Percentiles rank a stretch among this genome's conserved stretches.
phyloP scores from a whole-genome alignment of 2,797 vertebrate species.

The Vireo griseus region DNA sequence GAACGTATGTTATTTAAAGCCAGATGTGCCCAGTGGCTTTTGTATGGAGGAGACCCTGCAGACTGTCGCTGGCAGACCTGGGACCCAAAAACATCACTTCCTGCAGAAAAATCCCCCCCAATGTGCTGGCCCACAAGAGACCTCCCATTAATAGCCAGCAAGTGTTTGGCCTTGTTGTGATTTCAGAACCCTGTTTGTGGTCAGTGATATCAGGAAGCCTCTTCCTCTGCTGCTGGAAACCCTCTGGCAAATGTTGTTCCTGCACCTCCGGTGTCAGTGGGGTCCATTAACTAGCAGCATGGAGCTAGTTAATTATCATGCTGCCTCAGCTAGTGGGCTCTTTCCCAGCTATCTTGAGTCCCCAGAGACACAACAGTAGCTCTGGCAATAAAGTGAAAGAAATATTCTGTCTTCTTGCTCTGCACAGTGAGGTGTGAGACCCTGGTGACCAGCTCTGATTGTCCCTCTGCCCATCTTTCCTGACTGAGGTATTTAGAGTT shows the following conservation, averaged over 20 bases:
- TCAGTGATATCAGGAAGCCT: neutral
- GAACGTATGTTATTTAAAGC: neutral
- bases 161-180: neutral
- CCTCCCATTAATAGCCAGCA: neutral
- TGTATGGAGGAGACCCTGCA: constrained; percentile 19
- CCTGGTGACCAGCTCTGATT: neutral
- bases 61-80: neutral
- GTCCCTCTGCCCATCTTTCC: neutral
- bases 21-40: constrained; percentile 43
- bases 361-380: neutral
- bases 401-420: accelerated
- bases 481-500: neutral
- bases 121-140: neutral
- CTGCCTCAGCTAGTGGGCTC: neutral
- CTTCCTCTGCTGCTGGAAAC: constrained; percentile 20
- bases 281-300: neutral
- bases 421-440: neutral
- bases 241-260: neutral
- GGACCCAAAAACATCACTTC: neutral
- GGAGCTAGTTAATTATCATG: accelerated
- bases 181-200: neutral
- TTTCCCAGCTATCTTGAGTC: neutral
- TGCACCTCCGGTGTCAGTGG: neutral
- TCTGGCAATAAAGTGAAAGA: accelerated
- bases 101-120: neutral